phyloP scores from a whole-genome alignment of 2,888 invertebrate genomes.

The Tetramorium bicarinatum region DNA sequence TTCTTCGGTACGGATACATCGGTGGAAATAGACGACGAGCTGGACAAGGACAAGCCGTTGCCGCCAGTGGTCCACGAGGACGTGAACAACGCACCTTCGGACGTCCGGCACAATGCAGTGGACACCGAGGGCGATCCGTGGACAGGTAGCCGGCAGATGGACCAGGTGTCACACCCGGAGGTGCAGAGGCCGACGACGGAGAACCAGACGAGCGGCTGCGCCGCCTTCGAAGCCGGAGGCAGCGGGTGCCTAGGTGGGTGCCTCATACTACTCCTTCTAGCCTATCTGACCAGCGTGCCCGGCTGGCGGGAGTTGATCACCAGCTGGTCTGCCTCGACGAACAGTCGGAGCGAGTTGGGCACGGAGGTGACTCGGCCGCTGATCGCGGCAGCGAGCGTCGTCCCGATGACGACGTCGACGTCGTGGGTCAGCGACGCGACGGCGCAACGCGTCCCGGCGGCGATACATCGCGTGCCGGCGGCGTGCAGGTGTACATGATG shows the following conservation, averaged over 20 bases:
- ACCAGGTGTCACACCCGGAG: slow-evolving; percentile 83
- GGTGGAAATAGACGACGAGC: slow-evolving; percentile 83
- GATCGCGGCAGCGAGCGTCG: slow-evolving; percentile 30
- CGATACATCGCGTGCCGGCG: slow-evolving; percentile 41
- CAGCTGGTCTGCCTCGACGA: slow-evolving; percentile 62
- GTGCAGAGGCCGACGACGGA: slow-evolving; percentile 83
- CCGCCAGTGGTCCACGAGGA: slow-evolving; percentile 68
- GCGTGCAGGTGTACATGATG: slow-evolving; percentile 67
- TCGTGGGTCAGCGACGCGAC: slow-evolving; percentile 26
- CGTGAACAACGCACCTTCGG: slow-evolving; percentile 71
- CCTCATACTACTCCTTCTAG: slow-evolving; percentile 83
- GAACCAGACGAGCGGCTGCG: slow-evolving; percentile 82
- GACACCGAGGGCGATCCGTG: slow-evolving; percentile 81
- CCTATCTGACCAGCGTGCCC: slow-evolving; percentile 70
- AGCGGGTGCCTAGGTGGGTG: slow-evolving; percentile 85
- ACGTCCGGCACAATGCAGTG: slow-evolving; percentile 77
- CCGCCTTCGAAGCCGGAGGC: slow-evolving; percentile 70
- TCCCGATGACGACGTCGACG: slow-evolving; percentile 49
- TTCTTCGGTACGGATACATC: slow-evolving; percentile 92
- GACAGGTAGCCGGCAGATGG: slow-evolving; percentile 83
- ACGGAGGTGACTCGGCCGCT: slow-evolving; percentile 36
- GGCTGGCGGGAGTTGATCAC: slow-evolving; percentile 61
- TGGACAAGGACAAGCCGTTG: slow-evolving; percentile 79
- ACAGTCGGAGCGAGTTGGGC: slow-evolving; percentile 42
- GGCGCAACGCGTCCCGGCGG: slow-evolving; percentile 21